phyloP scores from a whole-genome alignment of 2,888 invertebrate genomes.

The Psylliodes chrysocephalus region DNA sequence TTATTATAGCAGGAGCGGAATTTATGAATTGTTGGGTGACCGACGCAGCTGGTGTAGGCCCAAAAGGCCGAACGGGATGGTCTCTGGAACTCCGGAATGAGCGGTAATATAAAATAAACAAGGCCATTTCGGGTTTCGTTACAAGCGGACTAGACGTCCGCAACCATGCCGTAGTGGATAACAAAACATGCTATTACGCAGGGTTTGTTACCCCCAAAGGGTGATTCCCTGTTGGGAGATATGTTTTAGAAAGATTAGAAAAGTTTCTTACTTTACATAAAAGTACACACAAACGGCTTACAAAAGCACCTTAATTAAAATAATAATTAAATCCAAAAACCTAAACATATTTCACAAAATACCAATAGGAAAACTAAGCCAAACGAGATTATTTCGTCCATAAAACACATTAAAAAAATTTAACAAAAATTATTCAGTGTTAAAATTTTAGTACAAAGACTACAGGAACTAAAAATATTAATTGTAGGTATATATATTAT shows the following conservation, averaged over 20 bases:
- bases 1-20: conserved; percentile 25
- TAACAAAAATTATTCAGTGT: too few species aligned
- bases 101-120: conserved; percentile 19
- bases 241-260: background rate
- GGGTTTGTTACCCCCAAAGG: background rate
- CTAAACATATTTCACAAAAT: too few species aligned
- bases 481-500: too few species aligned
- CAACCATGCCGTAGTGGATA: background rate
- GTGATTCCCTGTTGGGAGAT: background rate
- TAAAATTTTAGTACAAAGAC: too few species aligned
- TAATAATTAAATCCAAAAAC: too few species aligned
- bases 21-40: conserved; percentile 31
- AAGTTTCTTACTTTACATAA: too few species aligned
- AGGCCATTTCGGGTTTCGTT: conserved; percentile 4
- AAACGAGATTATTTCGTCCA: too few species aligned
- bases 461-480: too few species aligned
- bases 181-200: conserved; percentile 2
- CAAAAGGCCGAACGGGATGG: conserved; percentile 9
- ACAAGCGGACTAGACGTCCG: background rate
- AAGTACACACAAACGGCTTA: too few species aligned
- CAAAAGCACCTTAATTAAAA: too few species aligned
- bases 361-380: too few species aligned
- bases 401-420: too few species aligned
- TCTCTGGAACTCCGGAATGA: conserved; percentile 8
- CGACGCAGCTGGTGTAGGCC: conserved; percentile 16